A percentile compares a stretch with the other conserved stretches of the same genome.
Evolutionary conservation across 2,113 vertebrate genomes (phyloP).

Genomic region (Petrocephalus microphthalmus): DNA sequence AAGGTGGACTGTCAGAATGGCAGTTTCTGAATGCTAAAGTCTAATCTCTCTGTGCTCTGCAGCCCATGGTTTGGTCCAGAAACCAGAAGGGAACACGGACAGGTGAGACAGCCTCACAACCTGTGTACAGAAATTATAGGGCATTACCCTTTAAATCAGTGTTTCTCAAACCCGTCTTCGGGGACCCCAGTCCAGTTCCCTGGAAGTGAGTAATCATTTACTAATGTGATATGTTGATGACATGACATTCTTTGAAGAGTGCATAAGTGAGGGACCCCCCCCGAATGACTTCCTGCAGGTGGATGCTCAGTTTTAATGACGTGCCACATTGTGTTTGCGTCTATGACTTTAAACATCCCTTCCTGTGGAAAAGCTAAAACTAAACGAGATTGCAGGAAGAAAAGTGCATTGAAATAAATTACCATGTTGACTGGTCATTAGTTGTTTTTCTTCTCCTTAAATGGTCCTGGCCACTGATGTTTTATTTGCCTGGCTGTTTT

Average conservation of each 20-base stretch:
- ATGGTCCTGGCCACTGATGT: neutral
- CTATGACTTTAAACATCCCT: neutral
- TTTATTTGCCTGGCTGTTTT: neutral
- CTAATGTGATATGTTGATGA: neutral
- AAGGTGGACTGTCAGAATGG: neutral
- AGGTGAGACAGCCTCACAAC: slow-evolving; percentile 66
- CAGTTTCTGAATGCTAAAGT: neutral
- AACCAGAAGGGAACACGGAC: slow-evolving; percentile 80
- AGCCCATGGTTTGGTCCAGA: slow-evolving; percentile 86
- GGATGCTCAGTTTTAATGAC: neutral
- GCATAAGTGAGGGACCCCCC: neutral
- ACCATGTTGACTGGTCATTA: neutral
- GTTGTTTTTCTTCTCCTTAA: neutral
- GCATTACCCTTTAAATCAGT: too few species aligned
- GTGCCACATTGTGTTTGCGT: neutral
- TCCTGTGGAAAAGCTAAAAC: neutral
- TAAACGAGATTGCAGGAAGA: neutral
- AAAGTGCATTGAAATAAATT: neutral
- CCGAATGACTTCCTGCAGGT: neutral
- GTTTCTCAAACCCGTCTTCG: too few species aligned
- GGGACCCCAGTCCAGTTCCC: too few species aligned
- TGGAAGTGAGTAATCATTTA: neutral
- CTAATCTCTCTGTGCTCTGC: slow-evolving; percentile 47
- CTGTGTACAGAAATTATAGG: neutral
- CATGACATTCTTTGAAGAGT: neutral